Percentiles rank a stretch among this genome's conserved stretches.
Evolutionary conservation across 1,140 invertebrate species (phyloP).

Genomic region (Hyles vespertilio): DNA sequence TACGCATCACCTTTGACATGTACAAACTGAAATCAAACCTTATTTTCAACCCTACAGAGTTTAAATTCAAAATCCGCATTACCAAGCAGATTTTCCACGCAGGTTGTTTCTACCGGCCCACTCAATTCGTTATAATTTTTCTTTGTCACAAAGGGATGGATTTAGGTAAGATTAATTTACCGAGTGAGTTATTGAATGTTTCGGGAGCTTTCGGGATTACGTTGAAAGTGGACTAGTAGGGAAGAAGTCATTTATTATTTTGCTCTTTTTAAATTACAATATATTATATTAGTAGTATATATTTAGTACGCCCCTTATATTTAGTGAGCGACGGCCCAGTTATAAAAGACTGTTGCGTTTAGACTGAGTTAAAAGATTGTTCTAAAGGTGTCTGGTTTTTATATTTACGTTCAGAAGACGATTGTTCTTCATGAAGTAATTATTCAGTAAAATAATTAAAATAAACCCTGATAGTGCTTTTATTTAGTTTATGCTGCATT

Average conservation of each 20-base stretch:
- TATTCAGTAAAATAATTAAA: too few relatives aligned
- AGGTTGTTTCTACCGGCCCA: constrained; percentile 52
- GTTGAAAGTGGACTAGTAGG: constrained; percentile 1
- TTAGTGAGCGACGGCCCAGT: too few relatives aligned
- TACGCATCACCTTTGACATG: too few relatives aligned
- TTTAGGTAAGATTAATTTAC: constrained; percentile 61
- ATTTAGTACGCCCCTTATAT: too few relatives aligned
- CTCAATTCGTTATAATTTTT: constrained; percentile 71
- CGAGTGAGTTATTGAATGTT: constrained; percentile 38
- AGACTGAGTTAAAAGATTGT: too few relatives aligned
- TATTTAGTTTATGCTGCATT: too few relatives aligned
- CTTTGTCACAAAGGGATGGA: constrained; percentile 71
- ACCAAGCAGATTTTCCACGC: constrained; percentile 35
- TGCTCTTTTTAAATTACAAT: background rate
- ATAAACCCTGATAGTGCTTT: too few relatives aligned
- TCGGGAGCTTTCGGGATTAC: background rate
- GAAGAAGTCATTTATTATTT: constrained; percentile 1
- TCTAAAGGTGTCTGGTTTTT: too few relatives aligned
- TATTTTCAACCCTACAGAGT: constrained; percentile 16
- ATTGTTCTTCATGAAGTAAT: too few relatives aligned
- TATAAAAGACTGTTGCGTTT: too few relatives aligned
- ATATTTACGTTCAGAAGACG: too few relatives aligned
- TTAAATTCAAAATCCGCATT: constrained; percentile 15
- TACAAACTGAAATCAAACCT: constrained; percentile 11
- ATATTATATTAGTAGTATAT: too few relatives aligned